Conservation (phyloP, 2,113 vertebrate species). For the Syngnathus floridae region DNA sequence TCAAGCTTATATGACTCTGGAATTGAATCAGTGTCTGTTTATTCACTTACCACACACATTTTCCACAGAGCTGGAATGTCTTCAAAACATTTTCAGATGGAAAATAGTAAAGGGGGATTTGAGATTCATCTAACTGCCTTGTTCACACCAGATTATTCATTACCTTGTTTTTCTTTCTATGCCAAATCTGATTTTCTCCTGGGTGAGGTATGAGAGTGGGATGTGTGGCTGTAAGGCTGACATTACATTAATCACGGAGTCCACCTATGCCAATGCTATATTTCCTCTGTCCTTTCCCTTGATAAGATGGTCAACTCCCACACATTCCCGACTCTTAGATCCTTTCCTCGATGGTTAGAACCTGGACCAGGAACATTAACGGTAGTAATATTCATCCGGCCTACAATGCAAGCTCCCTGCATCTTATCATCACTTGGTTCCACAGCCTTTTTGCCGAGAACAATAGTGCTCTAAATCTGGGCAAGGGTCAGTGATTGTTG, state of each 20-base stretch:
- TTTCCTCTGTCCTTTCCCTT: conserved; percentile 1
- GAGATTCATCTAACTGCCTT: conserved; percentile 11
- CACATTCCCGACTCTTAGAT: conserved; percentile 14
- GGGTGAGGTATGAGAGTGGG: conserved; percentile 13
- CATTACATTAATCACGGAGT: conserved; percentile 23
- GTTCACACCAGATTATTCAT: conserved; percentile 24
- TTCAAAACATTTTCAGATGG: conserved; percentile 29
- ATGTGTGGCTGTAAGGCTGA: conserved; percentile 2
- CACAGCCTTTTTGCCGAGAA: background rate
- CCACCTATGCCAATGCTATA: conserved; percentile 14
- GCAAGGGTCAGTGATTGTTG: background rate
- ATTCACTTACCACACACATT: conserved; percentile 32
- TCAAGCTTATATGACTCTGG: conserved; percentile 21
- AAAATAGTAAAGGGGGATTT: conserved; percentile 13
- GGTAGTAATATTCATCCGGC: background rate
- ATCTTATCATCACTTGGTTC: background rate
- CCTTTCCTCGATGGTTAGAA: conserved; percentile 13
- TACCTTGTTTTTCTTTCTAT: conserved; percentile 24
- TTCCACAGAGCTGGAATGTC: conserved; percentile 18
- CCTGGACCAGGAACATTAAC: conserved; percentile 7
- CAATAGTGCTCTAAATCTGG: background rate
- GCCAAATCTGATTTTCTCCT: conserved; percentile 18
- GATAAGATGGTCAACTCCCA: conserved; percentile 17
- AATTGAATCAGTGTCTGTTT: conserved; percentile 28
- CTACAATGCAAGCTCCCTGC: background rate